These are phyloP conservation scores for Drosophila prosaltans DNA, from an alignment of 1,140 invertebrate species.

Conservation along the genomic window DNA sequence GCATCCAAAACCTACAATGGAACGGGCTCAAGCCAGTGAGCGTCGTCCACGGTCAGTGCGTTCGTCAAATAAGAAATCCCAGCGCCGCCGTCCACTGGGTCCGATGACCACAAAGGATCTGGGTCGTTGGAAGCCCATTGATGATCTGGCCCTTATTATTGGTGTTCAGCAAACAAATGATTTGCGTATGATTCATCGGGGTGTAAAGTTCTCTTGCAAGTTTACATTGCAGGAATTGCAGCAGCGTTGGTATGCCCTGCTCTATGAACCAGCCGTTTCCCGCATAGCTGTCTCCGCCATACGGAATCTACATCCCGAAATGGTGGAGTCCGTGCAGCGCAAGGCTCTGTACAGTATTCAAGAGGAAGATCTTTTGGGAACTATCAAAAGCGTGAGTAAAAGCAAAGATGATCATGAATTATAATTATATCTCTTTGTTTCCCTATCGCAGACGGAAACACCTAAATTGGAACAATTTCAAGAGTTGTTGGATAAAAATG, in stretches of 20 bases:
- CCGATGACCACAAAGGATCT: slow-evolving; percentile 91
- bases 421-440: neutral
- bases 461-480: slow-evolving; percentile 92
- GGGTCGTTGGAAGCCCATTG: slow-evolving; percentile 97
- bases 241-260: slow-evolving; percentile 96
- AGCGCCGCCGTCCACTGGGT: slow-evolving; percentile 85
- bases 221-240: slow-evolving; percentile 97
- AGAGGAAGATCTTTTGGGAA: slow-evolving; percentile 94
- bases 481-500: slow-evolving; percentile 93
- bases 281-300: slow-evolving; percentile 95
- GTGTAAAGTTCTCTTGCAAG: slow-evolving; percentile 97
- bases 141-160: slow-evolving; percentile 96
- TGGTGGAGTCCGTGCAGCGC: slow-evolving; percentile 93
- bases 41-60: slow-evolving; percentile 59
- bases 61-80: slow-evolving; percentile 81
- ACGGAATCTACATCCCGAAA: slow-evolving; percentile 95
- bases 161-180: slow-evolving; percentile 97
- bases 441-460: slow-evolving; percentile 61
- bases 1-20: slow-evolving; percentile 45
- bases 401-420: neutral
- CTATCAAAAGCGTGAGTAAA: slow-evolving; percentile 90
- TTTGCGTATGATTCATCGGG: slow-evolving; percentile 92
- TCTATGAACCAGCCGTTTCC: slow-evolving; percentile 95
- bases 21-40: slow-evolving; percentile 41
- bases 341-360: slow-evolving; percentile 94